Percentiles rank a stretch among this genome's conserved stretches.
phyloP scores from a whole-genome alignment of 2,113 vertebrate species.

The Choloepus hoffmanni region DNA sequence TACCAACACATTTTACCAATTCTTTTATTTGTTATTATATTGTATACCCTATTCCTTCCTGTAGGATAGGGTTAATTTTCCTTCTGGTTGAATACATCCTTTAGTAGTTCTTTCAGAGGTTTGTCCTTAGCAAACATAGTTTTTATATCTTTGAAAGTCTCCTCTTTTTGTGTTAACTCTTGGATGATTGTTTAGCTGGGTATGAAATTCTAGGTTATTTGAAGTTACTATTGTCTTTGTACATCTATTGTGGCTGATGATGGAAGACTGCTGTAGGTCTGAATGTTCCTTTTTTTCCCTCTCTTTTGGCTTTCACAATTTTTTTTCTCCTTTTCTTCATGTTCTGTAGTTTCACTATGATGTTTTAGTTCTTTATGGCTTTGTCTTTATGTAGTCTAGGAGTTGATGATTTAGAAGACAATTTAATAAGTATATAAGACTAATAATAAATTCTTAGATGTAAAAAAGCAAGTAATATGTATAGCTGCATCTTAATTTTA shows the following conservation, averaged over 20 bases:
- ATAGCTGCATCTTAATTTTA: not conserved
- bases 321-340: not conserved
- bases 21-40: not conserved
- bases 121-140: conserved; percentile 1
- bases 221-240: conserved; percentile 25
- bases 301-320: not conserved
- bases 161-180: not conserved
- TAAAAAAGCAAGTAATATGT: not conserved
- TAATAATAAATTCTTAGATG: conserved; percentile 14
- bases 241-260: not conserved
- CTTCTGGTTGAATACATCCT: not conserved
- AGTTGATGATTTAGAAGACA: not conserved
- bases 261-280: not conserved
- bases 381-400: conserved; percentile 21
- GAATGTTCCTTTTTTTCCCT: not conserved
- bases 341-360: not conserved
- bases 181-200: not conserved
- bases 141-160: conserved; percentile 11
- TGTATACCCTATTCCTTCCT: not conserved
- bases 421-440: not conserved
- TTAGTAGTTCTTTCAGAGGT: conserved; percentile 11
- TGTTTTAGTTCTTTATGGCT: not conserved
- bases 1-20: not conserved
- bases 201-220: conserved; percentile 23
- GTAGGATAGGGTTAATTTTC: not conserved